Evolutionary conservation across 2,113 vertebrate species (phyloP), one percentile per base, ranked within the genome.

Genomic region (Columbina picui): DNA sequence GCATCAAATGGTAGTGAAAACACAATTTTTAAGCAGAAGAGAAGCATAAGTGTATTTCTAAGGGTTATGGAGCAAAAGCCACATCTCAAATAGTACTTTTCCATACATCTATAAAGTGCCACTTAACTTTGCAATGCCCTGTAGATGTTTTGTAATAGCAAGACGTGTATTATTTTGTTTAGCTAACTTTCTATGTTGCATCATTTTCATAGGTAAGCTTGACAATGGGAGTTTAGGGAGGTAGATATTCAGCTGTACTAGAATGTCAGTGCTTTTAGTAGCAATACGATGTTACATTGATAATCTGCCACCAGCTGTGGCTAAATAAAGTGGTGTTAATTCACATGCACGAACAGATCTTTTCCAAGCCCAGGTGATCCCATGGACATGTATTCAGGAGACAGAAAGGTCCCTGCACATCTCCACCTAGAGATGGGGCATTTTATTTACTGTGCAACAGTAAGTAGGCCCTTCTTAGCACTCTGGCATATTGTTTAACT

Each of bases 401-500:
- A 29, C 83, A 68, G 45, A 79, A 76, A 61, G 30, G 32, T 55
- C 52, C 67, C 36, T 75, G 45, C 50, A 29, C 12, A 1, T 90
- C 61, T 64, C 43, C 87, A 81, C 41, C 83, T 41, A 14, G 82
- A 78, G 70, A 53, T n/a, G 73, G 50, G 30, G 73, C 16, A 32
- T 94, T 94, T 94, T 93, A 86, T 77, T 96, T 43, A 5, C 74
- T 10, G 45, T 82, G 93, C 34, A 56, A 47, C 39, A 1, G 70
- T 47, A 11, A 26, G 21, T 1, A 75, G 78, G 79, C 84, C 77
- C 87, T 87, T 77, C 86, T 71, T 59, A 90, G 95, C 49, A 5
- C 94, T 91, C 74, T 57, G 81, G 85, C 85, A 43, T 75, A 65
- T 79, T 97, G 88, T 98, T 97, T 97, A 74, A 96, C 77, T 41